Base-by-base conservation (phyloP, 2,888 invertebrate genomes). In the Hemithea aestivaria region DNA sequence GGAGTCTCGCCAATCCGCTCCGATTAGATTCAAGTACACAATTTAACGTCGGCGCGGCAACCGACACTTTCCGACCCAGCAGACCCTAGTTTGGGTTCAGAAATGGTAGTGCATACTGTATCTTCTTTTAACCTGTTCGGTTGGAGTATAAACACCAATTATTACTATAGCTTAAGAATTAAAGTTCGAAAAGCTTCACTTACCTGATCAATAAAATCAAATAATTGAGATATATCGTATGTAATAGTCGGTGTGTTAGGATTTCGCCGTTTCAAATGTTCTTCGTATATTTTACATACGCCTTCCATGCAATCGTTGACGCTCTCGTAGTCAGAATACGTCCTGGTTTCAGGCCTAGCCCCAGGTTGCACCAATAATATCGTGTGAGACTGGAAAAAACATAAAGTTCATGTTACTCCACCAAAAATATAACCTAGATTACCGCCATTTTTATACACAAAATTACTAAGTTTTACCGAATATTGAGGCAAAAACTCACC, bases 281-380 rank as follows among this genome's bases (percentile, higher is more conserved):
- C 99, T 70, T 99, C 99, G 70, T 97, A 99, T 51, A 99, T 99
- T 87, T 98, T 98, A 75, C 99, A 99, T 7, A 99, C 97, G 21
- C 97, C 98, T 88, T 99, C 98, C 94, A 99, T 94, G 69, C 98
- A 98, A 66, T 98, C 98, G 64, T 98, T 98, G 6, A 98, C 94
- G 44, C 97, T 96, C 73, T 99, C 99, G 66, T 98, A 99, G 77
- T 99, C 99, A 0, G 97, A 97, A 79, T 98, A 99, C 0, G 99
- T 99, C 49, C 99, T 91, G 0, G 97, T 97, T 79, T 98, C 98
- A 10, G 98, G 97, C 66, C 96, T 94, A 0, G 90, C 89, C 1
- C 96, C 96, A 1, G 98, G 97, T 75, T 99, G 99, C 4, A 99
- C 95, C 51, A 99, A 81, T 43, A 99, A 88, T 74, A 99, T 99